phyloP scores from a whole-genome alignment of 2,797 vertebrate genomes.

The Platyrinchus mystaceus region DNA sequence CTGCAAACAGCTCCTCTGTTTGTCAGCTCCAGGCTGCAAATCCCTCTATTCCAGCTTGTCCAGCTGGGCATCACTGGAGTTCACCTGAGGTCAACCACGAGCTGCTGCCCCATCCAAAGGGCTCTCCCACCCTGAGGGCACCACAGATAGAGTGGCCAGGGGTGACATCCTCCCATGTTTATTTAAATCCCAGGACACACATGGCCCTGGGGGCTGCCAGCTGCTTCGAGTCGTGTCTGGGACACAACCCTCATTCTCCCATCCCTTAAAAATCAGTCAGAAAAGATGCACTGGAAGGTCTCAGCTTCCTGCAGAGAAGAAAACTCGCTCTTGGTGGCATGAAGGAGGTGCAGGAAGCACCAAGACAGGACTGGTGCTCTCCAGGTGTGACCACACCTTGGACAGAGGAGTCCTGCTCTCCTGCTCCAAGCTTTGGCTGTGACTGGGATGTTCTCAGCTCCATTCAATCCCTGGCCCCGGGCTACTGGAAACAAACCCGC shows the following conservation, averaged over 20 bases:
- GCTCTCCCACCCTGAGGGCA: not conserved
- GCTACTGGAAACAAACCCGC: not conserved
- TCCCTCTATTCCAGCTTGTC: not conserved
- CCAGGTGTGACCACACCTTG: not conserved
- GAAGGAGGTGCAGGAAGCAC: not conserved
- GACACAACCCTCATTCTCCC: not conserved
- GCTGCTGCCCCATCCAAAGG: not conserved
- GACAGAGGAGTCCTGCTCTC: not conserved
- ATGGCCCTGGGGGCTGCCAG: not conserved
- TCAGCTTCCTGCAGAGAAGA: not conserved
- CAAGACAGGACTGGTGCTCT: not conserved
- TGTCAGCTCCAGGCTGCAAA: not conserved
- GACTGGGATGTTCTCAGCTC: not conserved
- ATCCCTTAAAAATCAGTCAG: not conserved
- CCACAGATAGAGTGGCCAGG: fast-evolving
- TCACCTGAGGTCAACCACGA: not conserved
- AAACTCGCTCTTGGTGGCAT: not conserved
- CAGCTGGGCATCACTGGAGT: slow-evolving; percentile 15
- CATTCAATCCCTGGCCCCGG: not conserved
- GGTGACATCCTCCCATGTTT: fast-evolving
- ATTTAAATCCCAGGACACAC: not conserved
- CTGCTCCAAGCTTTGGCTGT: not conserved
- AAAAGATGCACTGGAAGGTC: not conserved
- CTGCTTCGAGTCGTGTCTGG: too few species aligned
- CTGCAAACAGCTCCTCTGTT: not conserved